Percentiles rank a stretch among this genome's conserved stretches.
Conservation (phyloP, 2,113 vertebrate species). For the Bombycilla garrulus region DNA sequence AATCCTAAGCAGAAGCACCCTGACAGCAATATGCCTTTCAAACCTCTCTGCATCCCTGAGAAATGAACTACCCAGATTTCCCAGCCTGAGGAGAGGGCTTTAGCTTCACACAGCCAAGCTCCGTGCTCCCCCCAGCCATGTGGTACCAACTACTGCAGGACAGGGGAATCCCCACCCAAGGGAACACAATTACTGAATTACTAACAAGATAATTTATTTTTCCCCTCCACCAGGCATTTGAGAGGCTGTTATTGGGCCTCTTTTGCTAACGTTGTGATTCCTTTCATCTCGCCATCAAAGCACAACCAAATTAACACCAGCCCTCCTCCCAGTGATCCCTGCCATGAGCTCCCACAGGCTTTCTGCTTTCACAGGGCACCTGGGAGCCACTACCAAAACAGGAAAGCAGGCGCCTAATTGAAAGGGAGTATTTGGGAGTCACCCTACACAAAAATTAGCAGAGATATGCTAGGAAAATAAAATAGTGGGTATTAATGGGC, state of each 20-base stretch:
- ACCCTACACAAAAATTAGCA: constrained; percentile 48
- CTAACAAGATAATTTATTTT: neutral
- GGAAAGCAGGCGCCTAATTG: constrained; percentile 71
- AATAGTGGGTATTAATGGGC: neutral
- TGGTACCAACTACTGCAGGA: neutral
- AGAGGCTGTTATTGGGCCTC: neutral
- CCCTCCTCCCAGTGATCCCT: neutral
- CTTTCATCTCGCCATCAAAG: constrained; percentile 27
- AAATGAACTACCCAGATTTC: neutral
- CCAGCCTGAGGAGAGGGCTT: neutral
- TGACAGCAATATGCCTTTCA: neutral
- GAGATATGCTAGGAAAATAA: constrained; percentile 69
- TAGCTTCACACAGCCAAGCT: neutral
- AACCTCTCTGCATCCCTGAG: neutral
- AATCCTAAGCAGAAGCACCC: neutral
- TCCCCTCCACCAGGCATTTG: neutral
- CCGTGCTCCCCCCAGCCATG: fast-evolving
- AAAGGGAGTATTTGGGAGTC: constrained; percentile 64
- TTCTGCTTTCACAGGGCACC: constrained; percentile 53
- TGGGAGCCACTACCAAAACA: constrained; percentile 63
- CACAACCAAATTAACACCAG: neutral
- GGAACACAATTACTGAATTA: neutral
- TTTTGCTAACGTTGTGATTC: neutral
- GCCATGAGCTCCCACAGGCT: neutral
- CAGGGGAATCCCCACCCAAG: neutral